Evolutionary conservation across 2,888 invertebrate species (phyloP).

Genomic region (Synergus gifuensis): DNA sequence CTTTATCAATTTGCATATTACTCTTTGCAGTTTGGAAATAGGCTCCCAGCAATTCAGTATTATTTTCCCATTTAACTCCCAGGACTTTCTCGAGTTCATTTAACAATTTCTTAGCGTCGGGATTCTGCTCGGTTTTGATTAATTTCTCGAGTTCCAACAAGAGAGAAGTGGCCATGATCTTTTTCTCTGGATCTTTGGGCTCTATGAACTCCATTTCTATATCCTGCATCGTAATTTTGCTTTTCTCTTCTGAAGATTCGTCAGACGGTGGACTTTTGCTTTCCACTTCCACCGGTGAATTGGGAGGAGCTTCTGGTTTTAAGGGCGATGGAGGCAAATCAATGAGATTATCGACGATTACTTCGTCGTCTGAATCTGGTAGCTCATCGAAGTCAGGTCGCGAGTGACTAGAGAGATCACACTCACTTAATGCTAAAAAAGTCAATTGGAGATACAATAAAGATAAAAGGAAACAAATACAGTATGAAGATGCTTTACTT

Average conservation of each 20-base stretch:
- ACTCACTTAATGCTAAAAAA: slow-evolving; percentile 52
- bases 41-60: slow-evolving; percentile 66
- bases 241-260: slow-evolving; percentile 43
- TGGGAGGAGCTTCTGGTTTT: neutral
- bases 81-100: slow-evolving; percentile 69
- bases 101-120: slow-evolving; percentile 66
- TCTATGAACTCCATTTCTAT: slow-evolving; percentile 66
- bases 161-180: slow-evolving; percentile 63
- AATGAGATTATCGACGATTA: slow-evolving; percentile 66
- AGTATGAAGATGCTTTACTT: slow-evolving; percentile 53
- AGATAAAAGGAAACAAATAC: slow-evolving; percentile 33
- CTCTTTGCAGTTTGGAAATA: slow-evolving; percentile 59
- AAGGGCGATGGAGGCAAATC: slow-evolving; percentile 65
- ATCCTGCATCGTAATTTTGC: slow-evolving; percentile 48
- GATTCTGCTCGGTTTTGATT: slow-evolving; percentile 67
- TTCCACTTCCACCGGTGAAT: slow-evolving; percentile 6
- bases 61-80: slow-evolving; percentile 67
- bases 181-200: slow-evolving; percentile 59
- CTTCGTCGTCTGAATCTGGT: slow-evolving; percentile 69
- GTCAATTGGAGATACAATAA: slow-evolving; percentile 19
- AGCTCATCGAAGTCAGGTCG: slow-evolving; percentile 65
- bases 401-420: slow-evolving; percentile 65
- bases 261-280: slow-evolving; percentile 12
- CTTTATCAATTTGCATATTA: slow-evolving; percentile 41
- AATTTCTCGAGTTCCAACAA: slow-evolving; percentile 70